Conservation (phyloP, 1,140 invertebrate genomes). For the Ceratosolen solmsi region DNA sequence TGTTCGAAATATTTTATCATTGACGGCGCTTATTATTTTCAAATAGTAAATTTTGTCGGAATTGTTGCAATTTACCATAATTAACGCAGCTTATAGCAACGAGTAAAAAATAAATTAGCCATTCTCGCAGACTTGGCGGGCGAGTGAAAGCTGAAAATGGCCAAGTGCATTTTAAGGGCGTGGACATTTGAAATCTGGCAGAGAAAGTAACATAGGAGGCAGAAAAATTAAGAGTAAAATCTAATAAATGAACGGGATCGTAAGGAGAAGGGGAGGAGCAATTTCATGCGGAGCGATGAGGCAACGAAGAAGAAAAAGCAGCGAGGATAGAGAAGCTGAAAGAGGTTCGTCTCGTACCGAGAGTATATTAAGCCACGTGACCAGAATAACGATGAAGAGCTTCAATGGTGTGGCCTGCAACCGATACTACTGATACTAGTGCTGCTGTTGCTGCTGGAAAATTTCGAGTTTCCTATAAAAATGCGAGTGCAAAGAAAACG, state of each 20-base stretch:
- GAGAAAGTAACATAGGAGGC: too few species aligned
- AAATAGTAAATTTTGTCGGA: too few species aligned
- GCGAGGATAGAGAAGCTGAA: conserved; percentile 56
- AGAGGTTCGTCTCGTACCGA: conserved; percentile 57
- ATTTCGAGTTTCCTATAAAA: conserved; percentile 58
- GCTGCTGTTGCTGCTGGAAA: conserved; percentile 40
- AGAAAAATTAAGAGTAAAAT: neutral
- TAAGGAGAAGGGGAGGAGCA: neutral
- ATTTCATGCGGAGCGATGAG: neutral
- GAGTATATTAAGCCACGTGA: conserved; percentile 66
- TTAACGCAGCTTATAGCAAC: too few species aligned
- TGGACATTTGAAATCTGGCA: too few species aligned
- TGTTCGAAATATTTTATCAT: too few species aligned
- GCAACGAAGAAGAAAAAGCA: neutral
- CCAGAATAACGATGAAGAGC: conserved; percentile 60
- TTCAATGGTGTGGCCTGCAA: conserved; percentile 18
- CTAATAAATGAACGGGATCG: neutral
- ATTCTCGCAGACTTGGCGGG: too few species aligned
- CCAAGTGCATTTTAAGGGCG: too few species aligned
- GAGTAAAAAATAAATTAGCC: too few species aligned
- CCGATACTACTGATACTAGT: neutral
- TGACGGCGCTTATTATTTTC: too few species aligned
- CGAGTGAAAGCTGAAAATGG: too few species aligned
- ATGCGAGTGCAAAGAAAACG: neutral
- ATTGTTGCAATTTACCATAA: too few species aligned